Percentiles rank a stretch among this genome's conserved stretches.
phyloP scores from a whole-genome alignment of 37 sponge, comb jelly and placozoan species.

The Axinella damicornis region DNA sequence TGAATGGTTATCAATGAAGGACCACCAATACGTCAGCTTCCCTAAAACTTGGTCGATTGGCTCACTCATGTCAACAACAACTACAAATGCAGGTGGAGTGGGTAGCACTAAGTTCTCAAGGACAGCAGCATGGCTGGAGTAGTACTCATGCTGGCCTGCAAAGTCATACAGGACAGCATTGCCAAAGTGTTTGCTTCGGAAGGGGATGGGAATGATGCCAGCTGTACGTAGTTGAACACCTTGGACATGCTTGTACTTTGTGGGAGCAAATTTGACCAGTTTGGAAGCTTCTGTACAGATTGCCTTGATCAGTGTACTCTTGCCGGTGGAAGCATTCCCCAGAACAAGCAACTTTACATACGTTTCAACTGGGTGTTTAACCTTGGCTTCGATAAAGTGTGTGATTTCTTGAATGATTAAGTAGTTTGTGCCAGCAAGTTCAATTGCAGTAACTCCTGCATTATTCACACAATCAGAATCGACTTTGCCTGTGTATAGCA shows the following conservation, averaged over 20 bases:
- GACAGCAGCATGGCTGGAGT: constrained; percentile 38
- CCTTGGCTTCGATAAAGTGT: neutral
- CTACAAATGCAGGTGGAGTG: constrained; percentile 19
- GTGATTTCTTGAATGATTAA: neutral
- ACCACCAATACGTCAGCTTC: constrained; percentile 20
- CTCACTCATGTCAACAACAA: constrained; percentile 24
- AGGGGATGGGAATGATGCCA: constrained; percentile 29
- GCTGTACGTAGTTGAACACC: constrained; percentile 22
- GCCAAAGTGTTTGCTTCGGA: constrained; percentile 13
- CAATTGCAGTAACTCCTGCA: constrained; percentile 1
- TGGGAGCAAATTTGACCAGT: too few relatives aligned
- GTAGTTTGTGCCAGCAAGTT: constrained; percentile 1
- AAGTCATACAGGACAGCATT: too few relatives aligned
- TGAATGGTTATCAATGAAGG: constrained; percentile 3
- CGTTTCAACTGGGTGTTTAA: neutral
- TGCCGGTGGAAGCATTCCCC: constrained; percentile 30
- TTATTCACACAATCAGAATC: too few relatives aligned
- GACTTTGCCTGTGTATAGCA: too few relatives aligned
- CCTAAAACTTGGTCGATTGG: neutral
- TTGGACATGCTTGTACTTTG: too few relatives aligned
- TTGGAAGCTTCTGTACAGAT: too few relatives aligned
- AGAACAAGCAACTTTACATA: neutral
- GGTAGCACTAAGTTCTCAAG: constrained; percentile 17
- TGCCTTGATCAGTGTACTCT: constrained; percentile 45
- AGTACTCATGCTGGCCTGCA: too few relatives aligned